Base-by-base conservation (phyloP, 2,888 invertebrate species). In the Tenthredo amoena region DNA sequence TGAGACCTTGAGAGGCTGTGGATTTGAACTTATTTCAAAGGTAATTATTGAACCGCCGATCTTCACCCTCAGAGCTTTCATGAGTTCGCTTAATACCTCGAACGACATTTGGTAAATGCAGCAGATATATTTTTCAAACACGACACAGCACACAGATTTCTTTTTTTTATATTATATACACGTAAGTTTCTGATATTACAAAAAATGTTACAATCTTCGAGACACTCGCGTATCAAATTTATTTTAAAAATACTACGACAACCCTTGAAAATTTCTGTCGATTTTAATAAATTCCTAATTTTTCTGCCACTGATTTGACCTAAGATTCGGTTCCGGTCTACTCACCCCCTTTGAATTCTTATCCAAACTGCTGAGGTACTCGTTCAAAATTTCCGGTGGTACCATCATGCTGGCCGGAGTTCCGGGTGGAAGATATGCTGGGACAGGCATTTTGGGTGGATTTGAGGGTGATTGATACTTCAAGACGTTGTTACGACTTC, bases 361-460 rank as follows among this genome's bases (percentile, higher is more conserved):
- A 40, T 90, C 89, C 84, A 91, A 85, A 87, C 87, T 91, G 86
- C 86, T 90, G 72, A 92, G 86, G 85, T 92, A 93, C 43, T 91
- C 89, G 82, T 88, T 90, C 81, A 93, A 87, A 50, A 92, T 87
- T 90, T 92, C 92, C 37, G 93, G 90, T 15, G 93, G 89, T 87
- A 91, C 89, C 85, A 89, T 86, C 87, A 89, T 87, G 31, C 89
- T 88, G 9, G 87, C 68, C 26, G 89, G 84, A 55, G 88, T 86
- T 68, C 87, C 87, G 31, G 87, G 81, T 31, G 86, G 79, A 34
- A 83, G 87, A 87, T 84, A 86, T n/a, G 77, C 43, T 21, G 58
- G 85, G 34, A 58, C 87, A 18, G 87, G 47, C n/a, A 83, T 77
- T 85, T 89, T 89, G 21, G 88, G 74, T 37, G 84, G 87, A 83